Evolutionary conservation across 2,888 invertebrate species (phyloP), one percentile per base, ranked within the genome.

Genomic region (Mythimna lalbum): DNA sequence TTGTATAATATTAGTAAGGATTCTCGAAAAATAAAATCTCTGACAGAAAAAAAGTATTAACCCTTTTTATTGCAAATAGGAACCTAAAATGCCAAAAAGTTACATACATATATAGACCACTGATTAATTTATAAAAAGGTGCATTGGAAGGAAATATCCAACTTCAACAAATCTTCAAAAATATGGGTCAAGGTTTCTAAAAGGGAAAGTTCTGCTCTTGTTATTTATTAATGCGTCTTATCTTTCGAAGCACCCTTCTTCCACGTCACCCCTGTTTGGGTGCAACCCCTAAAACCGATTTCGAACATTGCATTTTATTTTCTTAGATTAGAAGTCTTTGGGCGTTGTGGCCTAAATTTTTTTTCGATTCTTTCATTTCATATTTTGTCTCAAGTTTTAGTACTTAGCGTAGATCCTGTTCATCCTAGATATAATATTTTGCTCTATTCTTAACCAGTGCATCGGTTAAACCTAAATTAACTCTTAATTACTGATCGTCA

Each of bases 141-240:
- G 1, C 36, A 36, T 10, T 36, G 10, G 10, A 12, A 39, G 14
- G 39, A 39, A 9, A 52, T 56, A 21, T 36, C 12, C 2, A 56
- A 17, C 9, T 31, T 12, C 17, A 49, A 73, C 9, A 17, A 50
- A 27, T 4, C 14, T 12, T 47, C 3, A 49, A 49, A 10, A 21
- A 67, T 57, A 27, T 81, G 36, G 78, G 78, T 81, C 78, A 78
- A 78, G 78, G 78, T 6, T 57, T 19, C n/a, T 7, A 33, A 68
- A 50, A 43, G 50, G 14, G 12, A 55, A 81, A 67, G 43, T 63
- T 61, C 27, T 23, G 23, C 36, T 53, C 63, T 17, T 67, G 49
- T 81, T 71, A 81, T 76, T 81, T 81, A 77, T 76, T 59, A 71
- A 63, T 50, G 60, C 78, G 56, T 77, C 63, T 62, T 78, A 81